A percentile compares a stretch with the other conserved stretches of the same genome.
These are phyloP conservation scores for Laupala kohalensis DNA, from an alignment of 1,140 invertebrate genomes.

Conservation along the genomic window DNA sequence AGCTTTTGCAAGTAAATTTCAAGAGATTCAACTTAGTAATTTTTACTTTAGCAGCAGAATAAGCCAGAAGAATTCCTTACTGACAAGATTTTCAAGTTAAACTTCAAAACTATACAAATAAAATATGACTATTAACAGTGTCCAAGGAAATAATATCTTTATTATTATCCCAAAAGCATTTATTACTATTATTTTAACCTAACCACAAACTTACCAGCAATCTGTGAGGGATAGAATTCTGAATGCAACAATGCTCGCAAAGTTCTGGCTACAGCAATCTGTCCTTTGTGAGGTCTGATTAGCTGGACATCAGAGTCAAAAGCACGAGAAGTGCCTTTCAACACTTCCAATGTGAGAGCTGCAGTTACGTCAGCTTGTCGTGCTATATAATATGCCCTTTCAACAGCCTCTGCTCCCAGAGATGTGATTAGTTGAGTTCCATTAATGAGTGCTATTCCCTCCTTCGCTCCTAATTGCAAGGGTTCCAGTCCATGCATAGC, in stretches of 20 bases:
- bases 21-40: too few species aligned
- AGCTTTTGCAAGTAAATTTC: too few species aligned
- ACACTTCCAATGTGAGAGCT: slow-evolving; percentile 52
- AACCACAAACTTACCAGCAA: slow-evolving; percentile 41
- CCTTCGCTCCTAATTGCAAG: slow-evolving; percentile 49
- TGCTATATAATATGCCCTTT: slow-evolving; percentile 45
- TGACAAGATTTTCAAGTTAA: too few species aligned
- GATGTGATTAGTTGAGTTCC: slow-evolving; percentile 62
- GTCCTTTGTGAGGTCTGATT: slow-evolving; percentile 53
- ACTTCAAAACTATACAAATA: too few species aligned
- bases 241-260: slow-evolving; percentile 53
- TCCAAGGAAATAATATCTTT: too few species aligned
- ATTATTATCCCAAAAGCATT: not conserved
- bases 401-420: slow-evolving; percentile 52
- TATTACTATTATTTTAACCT: not conserved
- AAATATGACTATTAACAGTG: too few species aligned
- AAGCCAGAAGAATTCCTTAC: too few species aligned
- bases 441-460: slow-evolving; percentile 61
- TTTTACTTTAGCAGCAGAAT: too few species aligned
- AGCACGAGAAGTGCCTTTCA: slow-evolving; percentile 56
- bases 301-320: slow-evolving; percentile 57
- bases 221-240: slow-evolving; percentile 51
- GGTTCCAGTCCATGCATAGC: slow-evolving; percentile 43
- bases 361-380: slow-evolving; percentile 59
- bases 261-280: slow-evolving; percentile 45